These are phyloP conservation scores for Leucophenga maculata DNA, from an alignment of 2,888 invertebrate genomes.

Conservation along the genomic window DNA sequence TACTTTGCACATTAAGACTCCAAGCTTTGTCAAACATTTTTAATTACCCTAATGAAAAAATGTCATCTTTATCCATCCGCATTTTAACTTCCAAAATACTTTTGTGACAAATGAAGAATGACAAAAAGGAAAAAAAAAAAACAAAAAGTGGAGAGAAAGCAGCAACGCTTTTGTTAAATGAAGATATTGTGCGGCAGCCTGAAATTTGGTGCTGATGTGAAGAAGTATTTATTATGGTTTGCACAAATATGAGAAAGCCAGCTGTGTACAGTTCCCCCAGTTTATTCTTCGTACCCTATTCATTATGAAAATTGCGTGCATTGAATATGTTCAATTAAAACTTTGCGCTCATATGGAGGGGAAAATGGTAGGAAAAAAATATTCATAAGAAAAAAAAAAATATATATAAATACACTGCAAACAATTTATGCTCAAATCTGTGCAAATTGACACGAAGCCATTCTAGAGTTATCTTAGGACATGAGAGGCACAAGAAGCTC, in stretches of 20 bases:
- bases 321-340: conserved; percentile 63
- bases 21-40: conserved; percentile 39
- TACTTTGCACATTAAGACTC: no score
- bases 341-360: conserved; percentile 34
- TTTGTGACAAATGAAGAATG: conserved; percentile 55
- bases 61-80: conserved; percentile 45
- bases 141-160: no score
- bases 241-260: conserved; percentile 7
- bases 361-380: not conserved
- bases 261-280: conserved; percentile 5
- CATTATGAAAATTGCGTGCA: conserved; percentile 52
- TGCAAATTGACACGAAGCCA: no score
- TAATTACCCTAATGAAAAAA: conserved; percentile 64
- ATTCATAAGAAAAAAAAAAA: not conserved
- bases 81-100: not conserved
- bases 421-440: no score
- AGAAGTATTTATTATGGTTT: not conserved
- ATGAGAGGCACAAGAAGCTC: no score
- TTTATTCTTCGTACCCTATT: conserved; percentile 48
- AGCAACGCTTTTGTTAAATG: conserved; percentile 8
- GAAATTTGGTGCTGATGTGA: no score
- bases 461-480: no score
- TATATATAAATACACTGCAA: no score
- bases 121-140: not conserved
- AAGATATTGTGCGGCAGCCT: no score